A percentile compares a stretch with the other conserved stretches of the same genome.
phyloP scores from a whole-genome alignment of 2,888 invertebrate species.

The Pachycephus smyrnensis region DNA sequence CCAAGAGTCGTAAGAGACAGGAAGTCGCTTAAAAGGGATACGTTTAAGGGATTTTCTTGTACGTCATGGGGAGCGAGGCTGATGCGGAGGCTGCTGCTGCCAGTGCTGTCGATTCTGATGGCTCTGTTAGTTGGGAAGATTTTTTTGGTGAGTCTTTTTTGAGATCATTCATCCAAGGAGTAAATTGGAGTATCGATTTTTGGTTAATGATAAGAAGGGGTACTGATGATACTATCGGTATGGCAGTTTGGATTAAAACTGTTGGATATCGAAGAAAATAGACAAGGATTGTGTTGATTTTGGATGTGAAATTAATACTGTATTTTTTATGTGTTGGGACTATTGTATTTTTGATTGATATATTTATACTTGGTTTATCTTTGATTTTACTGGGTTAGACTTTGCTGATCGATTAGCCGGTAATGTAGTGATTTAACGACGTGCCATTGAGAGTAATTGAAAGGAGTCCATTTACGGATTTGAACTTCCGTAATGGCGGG shows the following conservation, averaged over 20 bases:
- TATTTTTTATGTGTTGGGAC: too few species aligned
- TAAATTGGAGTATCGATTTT: neutral
- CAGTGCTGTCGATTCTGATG: slow-evolving; percentile 73
- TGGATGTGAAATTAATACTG: neutral
- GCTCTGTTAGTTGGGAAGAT: slow-evolving; percentile 80
- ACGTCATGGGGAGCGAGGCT: slow-evolving; percentile 51
- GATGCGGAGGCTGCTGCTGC: slow-evolving; percentile 59
- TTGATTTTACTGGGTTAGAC: neutral
- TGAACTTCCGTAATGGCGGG: neutral
- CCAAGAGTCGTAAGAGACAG: slow-evolving; percentile 1
- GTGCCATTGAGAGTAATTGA: neutral
- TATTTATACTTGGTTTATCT: too few species aligned
- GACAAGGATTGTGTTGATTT: neutral
- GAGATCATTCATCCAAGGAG: neutral
- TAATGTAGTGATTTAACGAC: neutral
- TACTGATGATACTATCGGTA: neutral
- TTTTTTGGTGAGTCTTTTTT: slow-evolving; percentile 73
- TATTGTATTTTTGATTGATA: neutral
- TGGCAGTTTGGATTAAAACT: neutral
- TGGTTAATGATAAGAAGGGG: neutral
- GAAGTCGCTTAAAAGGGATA: neutral
- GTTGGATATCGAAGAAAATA: neutral
- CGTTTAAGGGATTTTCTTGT: neutral
- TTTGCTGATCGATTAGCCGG: neutral
- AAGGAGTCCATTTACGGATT: neutral